Evolutionary conservation across 2,113 vertebrate species (phyloP).

Genomic region (Podarcis raffonei): DNA sequence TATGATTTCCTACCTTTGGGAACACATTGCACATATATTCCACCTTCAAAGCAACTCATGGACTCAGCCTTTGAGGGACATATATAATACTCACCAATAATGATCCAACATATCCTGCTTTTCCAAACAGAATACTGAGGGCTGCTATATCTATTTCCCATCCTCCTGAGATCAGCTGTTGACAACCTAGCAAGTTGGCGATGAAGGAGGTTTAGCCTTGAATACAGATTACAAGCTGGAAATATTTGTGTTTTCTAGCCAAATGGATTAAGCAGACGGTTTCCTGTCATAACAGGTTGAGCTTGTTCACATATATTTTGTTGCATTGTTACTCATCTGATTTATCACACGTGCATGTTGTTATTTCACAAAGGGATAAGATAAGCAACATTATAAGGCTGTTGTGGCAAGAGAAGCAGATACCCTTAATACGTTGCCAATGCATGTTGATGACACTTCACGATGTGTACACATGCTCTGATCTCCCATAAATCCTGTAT

Average conservation of each 20-base stretch:
- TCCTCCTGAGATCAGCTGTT: background rate
- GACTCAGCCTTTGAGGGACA: background rate
- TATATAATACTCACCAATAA: background rate
- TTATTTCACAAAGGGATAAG: background rate
- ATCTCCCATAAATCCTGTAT: background rate
- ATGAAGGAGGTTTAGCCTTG: background rate
- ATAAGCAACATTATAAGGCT: background rate
- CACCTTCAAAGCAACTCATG: background rate
- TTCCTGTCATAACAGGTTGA: background rate
- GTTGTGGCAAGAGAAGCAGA: background rate
- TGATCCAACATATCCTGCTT: background rate
- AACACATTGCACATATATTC: background rate
- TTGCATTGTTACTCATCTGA: background rate
- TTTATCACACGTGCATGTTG: background rate
- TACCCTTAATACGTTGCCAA: too few species aligned
- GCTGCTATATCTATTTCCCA: constrained; percentile 4
- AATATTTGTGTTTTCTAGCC: constrained; percentile 4
- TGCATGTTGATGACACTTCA: background rate
- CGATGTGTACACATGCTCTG: background rate
- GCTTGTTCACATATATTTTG: background rate
- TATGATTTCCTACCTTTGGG: background rate
- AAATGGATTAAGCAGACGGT: constrained; percentile 2
- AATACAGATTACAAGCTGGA: constrained; percentile 17
- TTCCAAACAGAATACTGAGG: background rate
- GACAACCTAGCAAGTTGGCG: background rate